These are phyloP conservation scores for Myrmecophaga tridactyla DNA, from an alignment of 2,113 vertebrate genomes.

Conservation along the genomic window DNA sequence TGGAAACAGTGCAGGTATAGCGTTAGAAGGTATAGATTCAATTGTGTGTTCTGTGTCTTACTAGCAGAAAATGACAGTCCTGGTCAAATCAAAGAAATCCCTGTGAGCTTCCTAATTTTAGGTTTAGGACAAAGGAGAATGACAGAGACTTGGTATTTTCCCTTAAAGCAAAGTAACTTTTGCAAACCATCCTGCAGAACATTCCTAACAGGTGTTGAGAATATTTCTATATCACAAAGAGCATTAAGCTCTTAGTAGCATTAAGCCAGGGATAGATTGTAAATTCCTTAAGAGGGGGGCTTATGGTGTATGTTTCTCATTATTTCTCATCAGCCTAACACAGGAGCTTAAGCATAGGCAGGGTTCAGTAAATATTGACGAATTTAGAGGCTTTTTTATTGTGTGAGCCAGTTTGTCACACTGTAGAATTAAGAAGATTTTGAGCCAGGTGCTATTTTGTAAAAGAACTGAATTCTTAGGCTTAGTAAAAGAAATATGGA, in stretches of 20 bases:
- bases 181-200: neutral
- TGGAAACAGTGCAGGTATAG: neutral
- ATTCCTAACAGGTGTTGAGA: neutral
- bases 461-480: neutral
- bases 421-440: neutral
- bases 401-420: neutral
- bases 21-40: neutral
- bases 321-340: neutral
- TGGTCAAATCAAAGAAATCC: neutral
- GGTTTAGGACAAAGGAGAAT: neutral
- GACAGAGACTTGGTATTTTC: neutral
- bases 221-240: neutral
- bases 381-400: neutral
- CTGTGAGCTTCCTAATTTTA: neutral
- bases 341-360: neutral
- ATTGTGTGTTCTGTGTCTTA: neutral
- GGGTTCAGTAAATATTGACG: neutral
- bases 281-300: neutral
- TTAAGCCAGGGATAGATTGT: neutral
- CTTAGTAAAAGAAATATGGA: neutral
- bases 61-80: neutral
- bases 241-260: no score
- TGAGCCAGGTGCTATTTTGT: neutral
- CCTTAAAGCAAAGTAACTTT: neutral
- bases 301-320: neutral